Evolutionary conservation across 2,888 invertebrate species (phyloP).

Genomic region (Drosophila vallismaia): DNA sequence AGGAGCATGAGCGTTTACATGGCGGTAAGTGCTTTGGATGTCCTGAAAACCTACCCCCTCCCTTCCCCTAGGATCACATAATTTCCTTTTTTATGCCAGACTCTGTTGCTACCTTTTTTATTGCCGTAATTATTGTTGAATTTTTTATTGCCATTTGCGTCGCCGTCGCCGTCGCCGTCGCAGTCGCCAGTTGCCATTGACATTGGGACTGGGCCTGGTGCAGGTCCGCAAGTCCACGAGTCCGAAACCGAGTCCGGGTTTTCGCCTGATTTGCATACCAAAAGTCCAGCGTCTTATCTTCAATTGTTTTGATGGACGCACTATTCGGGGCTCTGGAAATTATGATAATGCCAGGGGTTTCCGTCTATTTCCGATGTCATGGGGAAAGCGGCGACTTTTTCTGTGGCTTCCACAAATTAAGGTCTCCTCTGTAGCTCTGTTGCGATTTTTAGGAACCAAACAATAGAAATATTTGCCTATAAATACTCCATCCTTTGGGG

Average conservation of each 20-base stretch:
- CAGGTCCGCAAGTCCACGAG: constrained; percentile 3
- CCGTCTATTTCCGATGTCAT: constrained; percentile 45
- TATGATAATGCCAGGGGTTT: constrained; percentile 57
- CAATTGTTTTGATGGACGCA: constrained; percentile 72
- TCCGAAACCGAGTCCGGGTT: constrained; percentile 4
- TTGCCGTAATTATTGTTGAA: constrained; percentile 73
- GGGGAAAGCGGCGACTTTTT: background rate
- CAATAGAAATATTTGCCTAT: background rate
- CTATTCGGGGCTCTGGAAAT: constrained; percentile 53
- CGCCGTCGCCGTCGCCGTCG: constrained; percentile 23
- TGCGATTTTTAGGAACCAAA: background rate
- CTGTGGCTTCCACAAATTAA: background rate
- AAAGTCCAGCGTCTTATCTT: constrained; percentile 55
- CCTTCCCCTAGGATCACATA: constrained; percentile 19
- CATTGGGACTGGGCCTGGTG: constrained; percentile 56
- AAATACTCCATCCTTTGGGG: background rate
- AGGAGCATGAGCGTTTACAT: constrained; percentile 84
- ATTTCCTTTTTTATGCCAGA: constrained; percentile 37
- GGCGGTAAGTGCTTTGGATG: constrained; percentile 79
- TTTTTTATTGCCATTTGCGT: constrained; percentile 71
- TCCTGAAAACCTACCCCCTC: background rate
- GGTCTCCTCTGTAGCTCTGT: background rate
- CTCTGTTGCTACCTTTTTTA: constrained; percentile 58
- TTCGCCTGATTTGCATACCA: constrained; percentile 57
- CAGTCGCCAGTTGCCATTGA: constrained; percentile 60